Percentiles rank a stretch among this genome's conserved stretches.
Evolutionary conservation across 2,113 vertebrate species (phyloP).

Genomic region (Cryptomyrus ogoouensis): DNA sequence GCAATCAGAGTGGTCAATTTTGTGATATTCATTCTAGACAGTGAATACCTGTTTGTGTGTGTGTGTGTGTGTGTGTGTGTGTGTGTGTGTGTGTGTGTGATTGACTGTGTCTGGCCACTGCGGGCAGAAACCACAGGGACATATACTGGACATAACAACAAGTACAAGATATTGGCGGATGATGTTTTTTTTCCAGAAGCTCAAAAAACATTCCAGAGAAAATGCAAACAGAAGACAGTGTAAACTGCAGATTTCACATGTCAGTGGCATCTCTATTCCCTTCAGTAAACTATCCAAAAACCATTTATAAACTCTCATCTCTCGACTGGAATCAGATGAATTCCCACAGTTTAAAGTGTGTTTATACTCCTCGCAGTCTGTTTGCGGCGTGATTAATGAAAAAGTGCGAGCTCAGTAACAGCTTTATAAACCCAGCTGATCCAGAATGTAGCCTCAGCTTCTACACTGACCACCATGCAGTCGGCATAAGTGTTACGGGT

Average conservation of each 20-base stretch:
- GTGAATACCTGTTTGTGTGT: not conserved
- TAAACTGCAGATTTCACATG: conserved; percentile 1
- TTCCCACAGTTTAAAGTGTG: not conserved
- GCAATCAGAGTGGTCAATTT: not conserved
- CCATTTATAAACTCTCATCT: not conserved
- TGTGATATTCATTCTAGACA: not conserved
- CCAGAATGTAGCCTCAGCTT: not conserved
- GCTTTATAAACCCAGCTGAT: not conserved
- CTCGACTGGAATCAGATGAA: not conserved
- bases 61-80: not conserved
- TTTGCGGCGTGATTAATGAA: not conserved
- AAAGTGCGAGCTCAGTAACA: not conserved
- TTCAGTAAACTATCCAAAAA: conserved; percentile 1
- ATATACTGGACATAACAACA: not conserved
- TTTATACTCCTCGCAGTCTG: not conserved
- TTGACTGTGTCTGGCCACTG: not conserved
- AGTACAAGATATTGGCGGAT: not conserved
- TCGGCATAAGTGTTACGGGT: not conserved
- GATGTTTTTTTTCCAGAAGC: not conserved
- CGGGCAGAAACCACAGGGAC: not conserved
- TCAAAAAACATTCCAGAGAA: not conserved
- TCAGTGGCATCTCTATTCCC: not conserved
- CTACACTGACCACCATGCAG: not conserved
- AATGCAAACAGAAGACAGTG: not conserved
- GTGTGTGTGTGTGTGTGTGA: not conserved